Conservation (phyloP, 2,113 vertebrate genomes). For the Equus przewalskii region DNA sequence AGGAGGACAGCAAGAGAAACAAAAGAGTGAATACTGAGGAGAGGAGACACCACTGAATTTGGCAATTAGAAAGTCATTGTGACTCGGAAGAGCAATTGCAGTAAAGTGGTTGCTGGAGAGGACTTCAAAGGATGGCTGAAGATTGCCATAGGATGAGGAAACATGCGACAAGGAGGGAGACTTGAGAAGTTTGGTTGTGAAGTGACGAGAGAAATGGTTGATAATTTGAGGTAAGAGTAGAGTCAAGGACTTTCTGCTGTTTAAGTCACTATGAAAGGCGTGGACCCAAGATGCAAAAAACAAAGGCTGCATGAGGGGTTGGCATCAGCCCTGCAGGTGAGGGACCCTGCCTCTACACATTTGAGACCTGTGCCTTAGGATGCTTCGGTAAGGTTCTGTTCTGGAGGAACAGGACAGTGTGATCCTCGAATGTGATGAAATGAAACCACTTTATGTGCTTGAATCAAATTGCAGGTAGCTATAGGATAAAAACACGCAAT, state of each 20-base stretch:
- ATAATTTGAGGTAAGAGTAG: neutral
- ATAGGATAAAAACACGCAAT: neutral
- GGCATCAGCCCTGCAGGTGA: neutral
- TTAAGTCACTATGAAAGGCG: neutral
- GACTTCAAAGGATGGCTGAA: neutral
- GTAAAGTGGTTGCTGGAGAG: neutral
- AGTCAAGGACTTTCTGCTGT: neutral
- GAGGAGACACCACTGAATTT: neutral
- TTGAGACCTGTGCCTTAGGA: neutral
- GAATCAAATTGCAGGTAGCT: neutral
- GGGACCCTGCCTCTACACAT: neutral
- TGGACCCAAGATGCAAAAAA: neutral
- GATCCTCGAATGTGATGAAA: neutral
- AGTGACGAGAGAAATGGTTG: neutral
- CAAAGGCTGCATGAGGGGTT: neutral
- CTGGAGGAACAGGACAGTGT: neutral
- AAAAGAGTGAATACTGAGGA: neutral
- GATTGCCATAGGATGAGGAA: neutral
- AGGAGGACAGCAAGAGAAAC: neutral
- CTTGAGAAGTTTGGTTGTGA: neutral
- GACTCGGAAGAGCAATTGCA: neutral
- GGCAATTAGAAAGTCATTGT: neutral
- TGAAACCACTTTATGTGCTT: neutral
- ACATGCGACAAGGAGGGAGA: neutral
- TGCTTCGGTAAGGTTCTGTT: neutral